Evolutionary conservation across 1,140 invertebrate genomes (phyloP), one percentile per base, ranked within the genome.

Genomic region (Nilaparvata lugens): DNA sequence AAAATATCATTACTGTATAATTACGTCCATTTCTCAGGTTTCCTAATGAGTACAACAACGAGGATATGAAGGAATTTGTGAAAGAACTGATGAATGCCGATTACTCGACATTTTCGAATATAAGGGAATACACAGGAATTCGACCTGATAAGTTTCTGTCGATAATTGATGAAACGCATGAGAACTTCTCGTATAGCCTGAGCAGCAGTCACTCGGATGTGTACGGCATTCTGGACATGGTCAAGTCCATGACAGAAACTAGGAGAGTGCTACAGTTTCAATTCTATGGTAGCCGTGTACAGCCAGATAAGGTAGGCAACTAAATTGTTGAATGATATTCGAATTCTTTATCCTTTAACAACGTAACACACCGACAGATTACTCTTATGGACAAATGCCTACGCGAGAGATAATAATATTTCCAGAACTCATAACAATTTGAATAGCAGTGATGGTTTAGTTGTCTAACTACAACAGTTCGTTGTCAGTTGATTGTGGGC

Each of bases 261-360:
- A 72, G 84, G 84, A 2, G 68, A 84, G 59, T 86, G 83, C 65
- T 84, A 84, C 70, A 74, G 79, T 31, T 79, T 83, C 24, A 85
- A 85, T 69, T 84, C 83, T 0, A 72, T 80, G 64, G 74, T 83
- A 28, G 82, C 83, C 5, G 68, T 76, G 19, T 85, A 85, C 68
- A 84, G 79, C 67, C 77, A 78, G 18, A 81, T 78, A 9, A 67
- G 72, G 82, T 84, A 70, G 78, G 75, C 76, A 14, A 18, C n/a
- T n/a, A n/a, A n/a, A n/a, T n/a, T n/a, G n/a, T n/a, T n/a, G n/a
- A n/a, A n/a, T n/a, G n/a, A n/a, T n/a, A n/a, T n/a, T n/a, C n/a
- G n/a, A n/a, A n/a, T n/a, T n/a, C n/a, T n/a, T n/a, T n/a, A n/a
- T n/a, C n/a, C n/a, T n/a, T n/a, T n/a, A n/a, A n/a, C n/a, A n/a